Conservation (phyloP, 2,888 invertebrate species). For the Charanyca ferruginea region DNA sequence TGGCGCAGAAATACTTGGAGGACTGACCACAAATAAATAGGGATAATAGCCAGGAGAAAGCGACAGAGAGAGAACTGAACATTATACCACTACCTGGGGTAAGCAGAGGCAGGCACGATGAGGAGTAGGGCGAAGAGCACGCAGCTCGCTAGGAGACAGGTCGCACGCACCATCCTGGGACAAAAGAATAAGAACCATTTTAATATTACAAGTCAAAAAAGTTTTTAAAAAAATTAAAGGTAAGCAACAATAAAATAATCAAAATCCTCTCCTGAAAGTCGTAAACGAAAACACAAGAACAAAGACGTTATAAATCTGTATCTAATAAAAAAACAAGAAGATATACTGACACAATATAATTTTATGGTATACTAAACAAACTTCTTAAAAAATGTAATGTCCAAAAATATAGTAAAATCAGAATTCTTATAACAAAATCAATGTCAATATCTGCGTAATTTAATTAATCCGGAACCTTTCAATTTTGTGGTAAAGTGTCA, state of each 20-base stretch:
- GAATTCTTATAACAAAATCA: slow-evolving; percentile 22
- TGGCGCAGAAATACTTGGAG: no score
- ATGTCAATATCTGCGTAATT: slow-evolving; percentile 36
- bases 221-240: no score
- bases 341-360: background rate
- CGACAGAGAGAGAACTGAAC: no score
- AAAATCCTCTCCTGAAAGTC: background rate
- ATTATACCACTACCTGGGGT: slow-evolving; percentile 88
- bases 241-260: no score
- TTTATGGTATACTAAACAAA: slow-evolving; percentile 15
- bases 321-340: background rate
- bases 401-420: slow-evolving; percentile 10
- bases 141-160: slow-evolving; percentile 85
- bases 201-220: background rate
- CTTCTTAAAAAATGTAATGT: slow-evolving; percentile 20
- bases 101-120: slow-evolving; percentile 81
- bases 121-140: slow-evolving; percentile 82
- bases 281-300: background rate
- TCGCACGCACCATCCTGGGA: slow-evolving; percentile 87
- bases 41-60: no score
- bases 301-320: background rate
- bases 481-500: slow-evolving; percentile 22
- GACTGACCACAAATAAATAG: no score
- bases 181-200: slow-evolving; percentile 47
- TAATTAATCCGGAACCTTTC: slow-evolving; percentile 26